phyloP scores from a whole-genome alignment of 2,797 vertebrate genomes.

The Erethizon dorsatum region DNA sequence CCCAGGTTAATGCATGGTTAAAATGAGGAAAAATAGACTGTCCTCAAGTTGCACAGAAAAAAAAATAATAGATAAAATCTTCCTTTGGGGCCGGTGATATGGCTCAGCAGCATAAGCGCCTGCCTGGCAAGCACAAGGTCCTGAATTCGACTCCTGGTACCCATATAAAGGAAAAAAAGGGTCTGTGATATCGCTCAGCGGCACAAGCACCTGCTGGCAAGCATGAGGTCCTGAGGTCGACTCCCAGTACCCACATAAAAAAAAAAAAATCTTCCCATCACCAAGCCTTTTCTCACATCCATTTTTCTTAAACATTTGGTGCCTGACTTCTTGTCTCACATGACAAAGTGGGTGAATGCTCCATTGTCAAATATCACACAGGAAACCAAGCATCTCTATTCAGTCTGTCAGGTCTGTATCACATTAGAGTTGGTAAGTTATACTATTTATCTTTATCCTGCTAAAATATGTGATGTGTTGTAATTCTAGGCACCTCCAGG shows the following conservation, averaged over 20 bases:
- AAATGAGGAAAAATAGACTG: background rate
- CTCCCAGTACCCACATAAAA: too few species aligned
- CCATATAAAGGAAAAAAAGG: too few species aligned
- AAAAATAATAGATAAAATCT: background rate
- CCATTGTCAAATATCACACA: slow-evolving; percentile 29
- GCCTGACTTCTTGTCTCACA: background rate
- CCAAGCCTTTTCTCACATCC: background rate
- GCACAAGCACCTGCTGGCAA: too few species aligned
- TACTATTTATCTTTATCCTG: background rate
- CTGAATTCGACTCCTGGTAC: too few species aligned
- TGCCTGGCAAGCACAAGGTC: too few species aligned
- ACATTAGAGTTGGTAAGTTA: background rate
- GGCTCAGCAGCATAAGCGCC: too few species aligned
- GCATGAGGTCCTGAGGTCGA: too few species aligned
- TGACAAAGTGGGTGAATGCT: slow-evolving; percentile 10
- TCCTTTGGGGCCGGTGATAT: too few species aligned
- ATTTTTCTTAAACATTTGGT: slow-evolving; percentile 15
- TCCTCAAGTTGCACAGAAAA: background rate
- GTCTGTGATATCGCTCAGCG: too few species aligned
- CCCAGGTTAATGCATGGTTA: background rate
- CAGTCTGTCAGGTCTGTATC: background rate
- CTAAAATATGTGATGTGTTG: background rate
- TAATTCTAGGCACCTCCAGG: background rate
- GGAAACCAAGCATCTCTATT: background rate
- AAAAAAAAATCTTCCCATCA: background rate